phyloP scores from a whole-genome alignment of 2,797 vertebrate genomes.

The Apogon talboti region DNA sequence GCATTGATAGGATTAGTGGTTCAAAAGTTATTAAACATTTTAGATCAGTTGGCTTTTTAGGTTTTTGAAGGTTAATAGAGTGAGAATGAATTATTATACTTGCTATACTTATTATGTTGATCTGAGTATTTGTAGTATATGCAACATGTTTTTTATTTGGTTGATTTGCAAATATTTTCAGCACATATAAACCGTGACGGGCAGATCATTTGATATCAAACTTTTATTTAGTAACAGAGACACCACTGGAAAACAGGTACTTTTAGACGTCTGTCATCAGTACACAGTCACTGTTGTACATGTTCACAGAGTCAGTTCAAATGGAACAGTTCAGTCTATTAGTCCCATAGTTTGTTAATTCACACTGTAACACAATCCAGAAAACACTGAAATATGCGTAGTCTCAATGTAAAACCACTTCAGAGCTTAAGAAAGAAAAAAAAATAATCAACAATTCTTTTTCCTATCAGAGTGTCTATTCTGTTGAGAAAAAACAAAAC shows the following conservation, averaged over 20 bases:
- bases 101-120: too few species aligned
- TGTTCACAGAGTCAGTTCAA: slow-evolving; percentile 38
- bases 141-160: too few species aligned
- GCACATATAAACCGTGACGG: slow-evolving; percentile 1
- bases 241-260: slow-evolving; percentile 65
- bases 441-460: neutral
- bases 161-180: too few species aligned
- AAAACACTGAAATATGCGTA: slow-evolving; percentile 3
- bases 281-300: slow-evolving; percentile 36
- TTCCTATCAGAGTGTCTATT: neutral
- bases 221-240: slow-evolving; percentile 72
- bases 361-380: slow-evolving; percentile 1
- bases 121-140: too few species aligned
- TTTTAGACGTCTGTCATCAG: slow-evolving; percentile 41
- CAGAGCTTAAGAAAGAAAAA: neutral
- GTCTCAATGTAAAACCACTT: neutral
- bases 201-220: slow-evolving; percentile 55
- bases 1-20: too few species aligned
- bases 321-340: slow-evolving; percentile 23
- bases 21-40: too few species aligned
- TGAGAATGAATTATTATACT: too few species aligned
- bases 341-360: slow-evolving; percentile 16
- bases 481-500: neutral
- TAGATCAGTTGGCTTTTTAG: too few species aligned
- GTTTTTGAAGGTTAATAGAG: too few species aligned